Conservation (phyloP, 2,113 vertebrate species). For the Puntigrus tetrazona region DNA sequence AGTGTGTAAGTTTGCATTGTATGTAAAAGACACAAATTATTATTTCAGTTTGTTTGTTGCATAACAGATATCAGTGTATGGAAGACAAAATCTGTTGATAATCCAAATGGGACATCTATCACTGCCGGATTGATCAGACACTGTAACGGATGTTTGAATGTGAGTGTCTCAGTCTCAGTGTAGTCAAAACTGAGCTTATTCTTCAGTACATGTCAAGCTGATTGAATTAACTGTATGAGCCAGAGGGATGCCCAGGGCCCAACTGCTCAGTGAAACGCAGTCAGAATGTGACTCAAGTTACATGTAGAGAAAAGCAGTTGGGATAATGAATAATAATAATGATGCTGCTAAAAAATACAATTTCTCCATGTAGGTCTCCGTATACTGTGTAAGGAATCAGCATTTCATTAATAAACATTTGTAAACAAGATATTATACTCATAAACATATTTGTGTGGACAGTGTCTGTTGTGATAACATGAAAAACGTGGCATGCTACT, state of each 20-base stretch:
- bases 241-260: background rate
- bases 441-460: background rate
- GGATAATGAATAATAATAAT: background rate
- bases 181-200: background rate
- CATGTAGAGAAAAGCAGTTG: background rate
- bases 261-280: background rate
- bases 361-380: background rate
- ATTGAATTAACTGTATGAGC: constrained; percentile 37
- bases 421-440: background rate
- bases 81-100: background rate
- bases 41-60: background rate
- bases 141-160: background rate
- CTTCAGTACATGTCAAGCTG: constrained; percentile 15
- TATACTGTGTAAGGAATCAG: background rate
- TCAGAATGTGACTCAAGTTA: constrained; percentile 5
- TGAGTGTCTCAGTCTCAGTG: background rate
- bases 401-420: background rate
- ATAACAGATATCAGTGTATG: background rate
- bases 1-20: background rate
- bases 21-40: background rate
- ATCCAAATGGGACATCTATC: background rate
- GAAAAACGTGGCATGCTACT: background rate
- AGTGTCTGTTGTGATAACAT: background rate
- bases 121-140: background rate
- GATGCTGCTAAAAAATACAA: background rate